Evolutionary conservation across 2,113 vertebrate genomes (phyloP), one percentile per base, ranked within the genome.

Genomic region (Tachysurus vachellii): DNA sequence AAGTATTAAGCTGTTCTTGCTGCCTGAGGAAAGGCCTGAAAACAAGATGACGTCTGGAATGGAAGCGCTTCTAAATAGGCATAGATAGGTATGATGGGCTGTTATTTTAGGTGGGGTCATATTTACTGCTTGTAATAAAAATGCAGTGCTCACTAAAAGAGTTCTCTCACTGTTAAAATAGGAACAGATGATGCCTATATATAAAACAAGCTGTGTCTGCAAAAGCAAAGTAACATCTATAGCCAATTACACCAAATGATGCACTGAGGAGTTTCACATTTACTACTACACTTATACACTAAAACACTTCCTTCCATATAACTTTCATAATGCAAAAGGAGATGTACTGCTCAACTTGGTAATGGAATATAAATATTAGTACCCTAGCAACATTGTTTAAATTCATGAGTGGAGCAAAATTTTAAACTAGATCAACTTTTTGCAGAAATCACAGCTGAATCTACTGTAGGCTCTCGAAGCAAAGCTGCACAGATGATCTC

Each of bases 401-500:
- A 59, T 50, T 76, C 26, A 85, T 8, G 12, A 79, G 73, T 36
- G 17, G 44, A 64, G 61, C 14, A 85, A 61, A 36, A 80, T 57
- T 68, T 76, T 66, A 89, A 85, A 87, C 26, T 3, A 64, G 79
- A 36, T 36, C 36, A 36, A 36, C 36, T 86, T 85, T 89, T 87
- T 84, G 1, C 89, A 86, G 16, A 77, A 87, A 88, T 75, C 89
- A 89, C 89, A 89, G 82, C 89, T 88, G 85, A 92, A 66, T 79
- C 82, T 79, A 83, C 53, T 79, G 16, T 64, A 87, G 91, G 84
- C 88, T 89, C 80, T 86, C 80, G 88, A 88, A 87, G 91, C 91
- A 88, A 91, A 88, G 88, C 91, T 91, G 90, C 93, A 92, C 92
- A 93, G 92, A 94, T 91, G 90, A 94, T 91, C 91, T 92, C 81